Conservation (phyloP, 2,113 vertebrate species). For the Candoia aspera region DNA sequence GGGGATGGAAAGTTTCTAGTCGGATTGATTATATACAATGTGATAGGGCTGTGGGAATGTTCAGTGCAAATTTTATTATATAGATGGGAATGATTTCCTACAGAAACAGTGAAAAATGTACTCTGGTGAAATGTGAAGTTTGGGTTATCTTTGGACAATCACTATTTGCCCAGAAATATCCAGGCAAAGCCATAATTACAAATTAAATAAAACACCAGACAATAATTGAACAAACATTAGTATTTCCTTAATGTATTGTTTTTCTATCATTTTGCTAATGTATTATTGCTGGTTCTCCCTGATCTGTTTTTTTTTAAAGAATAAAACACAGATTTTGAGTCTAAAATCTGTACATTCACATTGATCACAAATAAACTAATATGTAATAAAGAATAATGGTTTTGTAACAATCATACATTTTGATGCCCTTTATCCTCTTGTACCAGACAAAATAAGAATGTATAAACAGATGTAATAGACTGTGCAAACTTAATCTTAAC, state of each 20-base stretch:
- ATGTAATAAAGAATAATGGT: not conserved
- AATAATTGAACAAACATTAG: not conserved
- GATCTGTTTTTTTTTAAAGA: not conserved
- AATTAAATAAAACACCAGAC: not conserved
- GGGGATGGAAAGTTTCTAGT: not conserved
- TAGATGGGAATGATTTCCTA: not conserved
- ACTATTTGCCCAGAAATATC: not conserved
- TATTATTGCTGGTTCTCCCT: not conserved
- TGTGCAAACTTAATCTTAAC: not conserved
- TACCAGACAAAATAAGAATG: not conserved
- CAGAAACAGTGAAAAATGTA: not conserved
- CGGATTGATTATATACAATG: not conserved
- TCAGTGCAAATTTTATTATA: not conserved
- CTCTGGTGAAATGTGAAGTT: not conserved
- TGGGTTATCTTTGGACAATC: not conserved
- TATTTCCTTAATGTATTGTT: not conserved
- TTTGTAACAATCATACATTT: not conserved
- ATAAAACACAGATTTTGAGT: not conserved
- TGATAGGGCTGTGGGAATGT: not conserved
- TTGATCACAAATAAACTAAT: not conserved
- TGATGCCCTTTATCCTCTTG: not conserved
- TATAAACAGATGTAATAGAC: not conserved
- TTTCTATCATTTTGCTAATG: not conserved
- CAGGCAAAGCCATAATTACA: not conserved
- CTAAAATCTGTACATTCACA: not conserved